phyloP scores from a whole-genome alignment of 2,888 invertebrate species.

The Metellina segmentata region DNA sequence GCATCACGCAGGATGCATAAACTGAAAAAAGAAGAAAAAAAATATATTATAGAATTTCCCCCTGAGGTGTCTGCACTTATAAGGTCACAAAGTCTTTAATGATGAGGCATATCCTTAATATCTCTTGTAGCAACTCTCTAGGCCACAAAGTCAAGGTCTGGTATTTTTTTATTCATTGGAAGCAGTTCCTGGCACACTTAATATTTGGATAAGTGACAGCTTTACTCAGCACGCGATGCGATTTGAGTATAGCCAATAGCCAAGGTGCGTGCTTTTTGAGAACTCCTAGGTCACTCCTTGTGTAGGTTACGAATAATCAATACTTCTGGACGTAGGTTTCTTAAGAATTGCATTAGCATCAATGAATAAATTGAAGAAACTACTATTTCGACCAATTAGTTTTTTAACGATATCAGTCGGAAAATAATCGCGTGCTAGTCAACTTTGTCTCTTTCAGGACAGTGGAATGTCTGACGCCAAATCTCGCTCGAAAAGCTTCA shows the following conservation, averaged over 20 bases:
- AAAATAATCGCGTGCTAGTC: too few relatives aligned
- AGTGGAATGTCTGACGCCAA: too few relatives aligned
- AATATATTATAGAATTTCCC: neutral
- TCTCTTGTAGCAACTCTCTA: neutral
- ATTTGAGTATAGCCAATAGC: neutral
- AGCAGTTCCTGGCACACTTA: neutral
- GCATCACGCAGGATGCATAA: too few relatives aligned
- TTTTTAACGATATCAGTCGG: too few relatives aligned
- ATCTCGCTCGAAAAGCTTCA: too few relatives aligned
- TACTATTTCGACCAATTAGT: too few relatives aligned
- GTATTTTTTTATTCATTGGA: neutral
- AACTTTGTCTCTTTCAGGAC: too few relatives aligned
- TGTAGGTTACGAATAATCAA: neutral
- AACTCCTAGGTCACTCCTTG: neutral
- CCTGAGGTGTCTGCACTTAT: neutral
- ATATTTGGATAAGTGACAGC: slow-evolving; percentile 52
- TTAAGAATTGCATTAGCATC: neutral
- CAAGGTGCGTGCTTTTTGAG: neutral
- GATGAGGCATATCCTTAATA: neutral
- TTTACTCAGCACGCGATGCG: slow-evolving; percentile 27
- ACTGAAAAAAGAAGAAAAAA: too few relatives aligned
- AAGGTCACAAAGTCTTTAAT: neutral
- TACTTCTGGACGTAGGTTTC: neutral
- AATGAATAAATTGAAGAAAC: too few relatives aligned
- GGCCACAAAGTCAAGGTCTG: neutral